These are phyloP conservation scores for Euwallacea fornicatus DNA, from an alignment of 1,140 invertebrate species.

Conservation along the genomic window DNA sequence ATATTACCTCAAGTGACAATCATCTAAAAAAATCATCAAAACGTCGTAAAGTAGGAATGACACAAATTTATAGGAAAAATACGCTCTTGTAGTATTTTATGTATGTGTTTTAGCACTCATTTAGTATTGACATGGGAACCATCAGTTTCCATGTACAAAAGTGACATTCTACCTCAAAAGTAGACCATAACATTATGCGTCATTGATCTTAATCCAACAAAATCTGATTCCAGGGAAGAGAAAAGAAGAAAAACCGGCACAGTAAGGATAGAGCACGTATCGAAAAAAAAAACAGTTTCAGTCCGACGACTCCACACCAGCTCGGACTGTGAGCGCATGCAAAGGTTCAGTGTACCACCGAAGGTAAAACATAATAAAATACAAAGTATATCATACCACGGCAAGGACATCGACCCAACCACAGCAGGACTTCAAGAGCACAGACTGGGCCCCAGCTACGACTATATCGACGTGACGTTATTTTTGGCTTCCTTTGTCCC, in stretches of 20 bases:
- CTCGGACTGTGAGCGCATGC: constrained; percentile 30
- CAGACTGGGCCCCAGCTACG: constrained; percentile 6
- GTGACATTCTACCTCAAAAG: too few species aligned
- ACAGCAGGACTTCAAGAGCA: constrained; percentile 31
- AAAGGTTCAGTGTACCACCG: constrained; percentile 38
- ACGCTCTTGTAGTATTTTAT: too few species aligned
- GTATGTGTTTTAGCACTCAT: too few species aligned
- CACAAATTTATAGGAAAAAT: too few species aligned
- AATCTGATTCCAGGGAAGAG: too few species aligned
- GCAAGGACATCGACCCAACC: constrained; percentile 38
- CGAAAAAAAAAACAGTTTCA: constrained; percentile 28
- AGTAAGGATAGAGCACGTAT: constrained; percentile 22
- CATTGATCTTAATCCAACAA: too few species aligned
- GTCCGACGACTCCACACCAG: constrained; percentile 23
- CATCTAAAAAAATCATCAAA: too few species aligned
- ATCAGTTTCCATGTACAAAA: too few species aligned
- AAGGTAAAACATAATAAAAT: constrained; percentile 39
- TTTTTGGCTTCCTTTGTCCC: constrained; percentile 35
- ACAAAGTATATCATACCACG: constrained; percentile 37
- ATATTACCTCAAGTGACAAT: too few species aligned
- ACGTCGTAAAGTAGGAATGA: too few species aligned
- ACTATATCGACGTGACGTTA: constrained; percentile 25
- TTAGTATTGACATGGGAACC: too few species aligned
- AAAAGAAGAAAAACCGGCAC: neutral
- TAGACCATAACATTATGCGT: too few species aligned